Evolutionary conservation across 2,888 invertebrate species (phyloP), one percentile per base, ranked within the genome.

Genomic region (Pemphredon lugubris): DNA sequence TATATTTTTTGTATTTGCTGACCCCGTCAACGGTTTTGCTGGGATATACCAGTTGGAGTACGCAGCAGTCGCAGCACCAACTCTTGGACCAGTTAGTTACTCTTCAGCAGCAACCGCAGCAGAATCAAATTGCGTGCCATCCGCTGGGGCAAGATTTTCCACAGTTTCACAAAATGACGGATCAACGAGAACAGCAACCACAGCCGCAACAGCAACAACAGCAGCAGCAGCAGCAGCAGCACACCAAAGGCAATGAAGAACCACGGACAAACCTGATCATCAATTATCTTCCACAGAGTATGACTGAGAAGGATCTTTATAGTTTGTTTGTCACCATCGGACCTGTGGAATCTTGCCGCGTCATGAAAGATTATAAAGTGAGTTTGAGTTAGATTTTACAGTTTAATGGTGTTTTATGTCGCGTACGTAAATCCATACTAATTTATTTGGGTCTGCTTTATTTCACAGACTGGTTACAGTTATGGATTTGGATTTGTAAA

Each of bases 401-500:
- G 16, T 7, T 34, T 7, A 34, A 34, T 34, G 11, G 6, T 34
- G 11, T 7, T 11, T 34, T 34, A 11, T n/a, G n/a, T n/a, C n/a
- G n/a, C n/a, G n/a, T n/a, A n/a, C n/a, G n/a, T 26, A 26, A 26
- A 7, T 7, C 7, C 7, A 34, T n/a, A 7, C n/a, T 34, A 9
- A 30, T 9, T 9, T 34, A 7, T n/a, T 7, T 9, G 34, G 1
- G n/a, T 4, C 9, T 7, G 11, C 16, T 69, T 72, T 72, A 67
- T 76, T 77, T 61, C 47, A 14, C 92, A 96, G 93, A 97, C 97
- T 90, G 97, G 97, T 50, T 98, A 98, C 92, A 97, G 97, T 90
- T 98, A 96, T 90, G 98, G 98, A 40, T 98, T 97, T 90, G 98
- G 97, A 39, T 98, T 98, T 91, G 97, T 98, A 45, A 97, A 98